phyloP scores from a whole-genome alignment of 2,113 vertebrate species.

The Taxidea taxus region DNA sequence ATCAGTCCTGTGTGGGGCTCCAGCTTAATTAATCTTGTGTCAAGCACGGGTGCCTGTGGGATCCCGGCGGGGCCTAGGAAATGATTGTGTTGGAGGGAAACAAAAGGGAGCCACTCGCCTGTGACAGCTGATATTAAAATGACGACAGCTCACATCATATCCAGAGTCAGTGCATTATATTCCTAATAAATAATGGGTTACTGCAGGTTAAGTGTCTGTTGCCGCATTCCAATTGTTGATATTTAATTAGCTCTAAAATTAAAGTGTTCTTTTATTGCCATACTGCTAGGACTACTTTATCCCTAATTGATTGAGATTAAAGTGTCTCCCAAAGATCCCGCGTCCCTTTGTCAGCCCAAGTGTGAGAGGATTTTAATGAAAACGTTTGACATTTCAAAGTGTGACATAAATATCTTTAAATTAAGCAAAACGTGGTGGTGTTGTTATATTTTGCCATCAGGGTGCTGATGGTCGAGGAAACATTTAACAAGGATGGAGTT shows the following conservation, averaged over 20 bases:
- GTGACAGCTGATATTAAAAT: conserved; percentile 84
- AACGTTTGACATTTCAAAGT: conserved; percentile 72
- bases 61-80: conserved; percentile 65
- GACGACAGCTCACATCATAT: conserved; percentile 80
- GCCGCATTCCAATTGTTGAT: conserved; percentile 85
- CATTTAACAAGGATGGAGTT: neutral
- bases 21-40: conserved; percentile 80
- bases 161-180: conserved; percentile 73
- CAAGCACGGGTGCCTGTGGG: conserved; percentile 41
- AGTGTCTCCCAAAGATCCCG: conserved; percentile 57
- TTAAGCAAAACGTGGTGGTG: conserved; percentile 26
- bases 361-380: conserved; percentile 67
- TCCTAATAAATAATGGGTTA: conserved; percentile 84
- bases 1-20: neutral
- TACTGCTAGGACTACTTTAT: conserved; percentile 69
- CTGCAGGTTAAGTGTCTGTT: conserved; percentile 85
- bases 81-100: conserved; percentile 73
- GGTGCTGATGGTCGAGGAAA: neutral
- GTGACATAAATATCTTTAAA: conserved; percentile 62
- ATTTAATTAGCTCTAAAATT: conserved; percentile 89
- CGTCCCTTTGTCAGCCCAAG: conserved; percentile 54
- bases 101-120: conserved; percentile 78
- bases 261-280: conserved; percentile 82
- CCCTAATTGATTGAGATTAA: conserved; percentile 84
- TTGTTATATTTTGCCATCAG: neutral